phyloP scores from a whole-genome alignment of 2,797 vertebrate genomes.

The Neosilurus hyrtlii region DNA sequence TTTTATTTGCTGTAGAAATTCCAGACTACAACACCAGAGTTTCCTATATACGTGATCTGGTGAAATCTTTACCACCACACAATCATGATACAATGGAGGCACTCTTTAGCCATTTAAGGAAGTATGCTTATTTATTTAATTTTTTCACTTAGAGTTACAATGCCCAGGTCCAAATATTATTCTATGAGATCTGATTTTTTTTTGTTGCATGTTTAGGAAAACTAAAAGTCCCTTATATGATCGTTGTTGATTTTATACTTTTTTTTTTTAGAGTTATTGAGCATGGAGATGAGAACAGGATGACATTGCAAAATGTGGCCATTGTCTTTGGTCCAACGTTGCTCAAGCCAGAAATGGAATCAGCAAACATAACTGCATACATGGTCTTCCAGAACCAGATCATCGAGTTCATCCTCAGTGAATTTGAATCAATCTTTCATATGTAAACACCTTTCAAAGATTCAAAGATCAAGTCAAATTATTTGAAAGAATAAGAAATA shows the following conservation, averaged over 20 bases:
- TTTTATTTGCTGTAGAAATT: slow-evolving; percentile 69
- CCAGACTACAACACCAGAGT: slow-evolving; percentile 72
- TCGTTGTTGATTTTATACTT: neutral
- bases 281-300: slow-evolving; percentile 84
- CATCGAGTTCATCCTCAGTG: slow-evolving; percentile 87
- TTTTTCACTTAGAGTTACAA: neutral
- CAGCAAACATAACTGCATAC: slow-evolving; percentile 85
- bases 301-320: slow-evolving; percentile 90
- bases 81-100: slow-evolving; percentile 86
- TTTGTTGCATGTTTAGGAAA: neutral
- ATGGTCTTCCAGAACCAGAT: slow-evolving; percentile 98
- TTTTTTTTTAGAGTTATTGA: slow-evolving; percentile 79
- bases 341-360: slow-evolving; percentile 83
- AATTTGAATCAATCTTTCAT: slow-evolving; percentile 79
- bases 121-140: slow-evolving; percentile 65
- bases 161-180: neutral
- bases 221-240: neutral
- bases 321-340: slow-evolving; percentile 95
- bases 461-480: neutral
- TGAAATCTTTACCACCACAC: slow-evolving; percentile 75
- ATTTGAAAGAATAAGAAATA: neutral
- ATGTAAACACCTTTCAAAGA: slow-evolving; percentile 57
- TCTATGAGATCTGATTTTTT: neutral
- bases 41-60: slow-evolving; percentile 74
- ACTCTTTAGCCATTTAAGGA: slow-evolving; percentile 88